These are phyloP conservation scores for Emydura subglobosa DNA, from an alignment of 2,113 vertebrate genomes.

Conservation along the genomic window DNA sequence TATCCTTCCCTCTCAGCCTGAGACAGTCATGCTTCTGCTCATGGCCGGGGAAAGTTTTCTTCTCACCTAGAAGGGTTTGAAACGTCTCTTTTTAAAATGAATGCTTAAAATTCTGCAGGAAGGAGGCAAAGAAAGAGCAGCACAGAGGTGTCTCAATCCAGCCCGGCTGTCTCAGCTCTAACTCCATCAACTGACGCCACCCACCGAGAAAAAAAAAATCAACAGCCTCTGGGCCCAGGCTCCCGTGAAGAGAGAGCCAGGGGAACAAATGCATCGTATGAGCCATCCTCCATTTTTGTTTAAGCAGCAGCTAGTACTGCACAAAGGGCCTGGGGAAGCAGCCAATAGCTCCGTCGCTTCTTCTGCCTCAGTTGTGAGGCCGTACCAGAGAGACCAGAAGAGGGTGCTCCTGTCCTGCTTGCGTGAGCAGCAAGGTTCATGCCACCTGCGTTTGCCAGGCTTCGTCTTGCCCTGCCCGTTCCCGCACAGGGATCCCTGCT, in stretches of 20 bases:
- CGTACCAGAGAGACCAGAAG: no score
- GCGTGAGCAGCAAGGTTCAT: background rate
- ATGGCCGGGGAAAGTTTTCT: background rate
- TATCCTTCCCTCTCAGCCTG: fast-evolving
- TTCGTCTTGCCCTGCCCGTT: background rate
- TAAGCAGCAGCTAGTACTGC: background rate
- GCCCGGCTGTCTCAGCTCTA: fast-evolving
- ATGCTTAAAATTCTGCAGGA: no score
- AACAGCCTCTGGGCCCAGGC: fast-evolving
- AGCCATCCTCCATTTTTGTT: fast-evolving
- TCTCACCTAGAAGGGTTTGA: background rate
- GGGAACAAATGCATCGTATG: fast-evolving
- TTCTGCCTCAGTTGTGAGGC: background rate
- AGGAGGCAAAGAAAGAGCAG: no score
- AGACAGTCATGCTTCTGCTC: fast-evolving
- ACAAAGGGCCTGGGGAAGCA: fast-evolving
- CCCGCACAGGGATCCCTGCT: no score
- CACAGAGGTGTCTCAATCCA: fast-evolving
- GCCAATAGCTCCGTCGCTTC: background rate
- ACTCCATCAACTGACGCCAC: background rate
- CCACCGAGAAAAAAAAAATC: background rate
- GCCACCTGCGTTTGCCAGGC: background rate
- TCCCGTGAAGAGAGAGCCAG: fast-evolving
- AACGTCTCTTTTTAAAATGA: no score
- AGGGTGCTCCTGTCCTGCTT: background rate